phyloP scores from a whole-genome alignment of 2,888 invertebrate species.

The Pantelozetes paolii region DNA sequence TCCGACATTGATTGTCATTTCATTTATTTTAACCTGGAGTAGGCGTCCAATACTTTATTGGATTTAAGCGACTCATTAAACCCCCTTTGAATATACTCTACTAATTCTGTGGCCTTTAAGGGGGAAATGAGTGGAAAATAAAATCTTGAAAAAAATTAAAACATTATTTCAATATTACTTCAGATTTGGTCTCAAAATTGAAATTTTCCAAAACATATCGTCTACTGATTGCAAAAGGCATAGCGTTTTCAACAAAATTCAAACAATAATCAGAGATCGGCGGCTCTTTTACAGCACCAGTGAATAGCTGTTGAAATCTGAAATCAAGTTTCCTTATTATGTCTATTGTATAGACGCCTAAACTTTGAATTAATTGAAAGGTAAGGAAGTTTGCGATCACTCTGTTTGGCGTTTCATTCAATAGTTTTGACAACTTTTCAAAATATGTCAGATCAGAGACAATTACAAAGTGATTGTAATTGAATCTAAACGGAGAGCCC shows the following conservation, averaged over 20 bases:
- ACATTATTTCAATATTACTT: too few species aligned
- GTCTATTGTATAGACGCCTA: background rate
- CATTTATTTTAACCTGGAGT: conserved; percentile 53
- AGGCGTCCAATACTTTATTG: background rate
- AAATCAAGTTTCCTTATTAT: background rate
- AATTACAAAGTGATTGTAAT: background rate
- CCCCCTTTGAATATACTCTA: background rate
- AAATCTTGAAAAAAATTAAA: background rate
- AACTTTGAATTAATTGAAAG: background rate
- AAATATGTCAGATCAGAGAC: background rate
- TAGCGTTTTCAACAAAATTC: background rate
- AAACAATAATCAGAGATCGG: background rate
- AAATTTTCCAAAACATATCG: background rate
- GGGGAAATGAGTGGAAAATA: background rate
- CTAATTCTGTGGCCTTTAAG: background rate
- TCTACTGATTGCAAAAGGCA: background rate
- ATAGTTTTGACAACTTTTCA: background rate
- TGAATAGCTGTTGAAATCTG: background rate
- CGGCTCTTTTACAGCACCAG: too few species aligned
- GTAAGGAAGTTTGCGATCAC: background rate
- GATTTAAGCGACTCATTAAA: background rate
- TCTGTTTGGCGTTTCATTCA: background rate
- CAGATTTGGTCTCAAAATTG: background rate
- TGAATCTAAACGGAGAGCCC: too few species aligned
- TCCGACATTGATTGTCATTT: conserved; percentile 56